Percentiles rank a stretch among this genome's conserved stretches.
phyloP scores from a whole-genome alignment of 2,797 vertebrate species.

The Pipistrellus pygmaeus region DNA sequence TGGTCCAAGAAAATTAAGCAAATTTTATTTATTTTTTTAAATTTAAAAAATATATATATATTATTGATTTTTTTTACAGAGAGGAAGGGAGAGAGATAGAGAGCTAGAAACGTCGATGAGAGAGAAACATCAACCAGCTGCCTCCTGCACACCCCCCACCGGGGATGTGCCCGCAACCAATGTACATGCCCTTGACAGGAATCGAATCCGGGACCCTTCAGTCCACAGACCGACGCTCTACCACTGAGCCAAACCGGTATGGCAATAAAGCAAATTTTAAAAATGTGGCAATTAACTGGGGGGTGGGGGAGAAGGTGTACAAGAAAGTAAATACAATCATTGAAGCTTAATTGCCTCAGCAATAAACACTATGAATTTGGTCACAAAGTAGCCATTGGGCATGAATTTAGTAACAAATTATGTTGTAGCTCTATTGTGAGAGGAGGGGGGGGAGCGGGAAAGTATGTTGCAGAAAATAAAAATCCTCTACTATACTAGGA shows the following conservation, averaged over 20 bases:
- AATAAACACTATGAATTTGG: slow-evolving; percentile 52
- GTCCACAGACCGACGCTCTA: too few species aligned
- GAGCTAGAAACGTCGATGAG: too few species aligned
- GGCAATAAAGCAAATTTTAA: slow-evolving; percentile 69
- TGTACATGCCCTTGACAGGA: too few species aligned
- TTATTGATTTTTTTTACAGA: too few species aligned
- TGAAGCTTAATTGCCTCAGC: slow-evolving; percentile 51
- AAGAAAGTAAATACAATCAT: slow-evolving; percentile 60
- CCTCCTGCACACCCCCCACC: too few species aligned
- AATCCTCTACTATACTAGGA: slow-evolving; percentile 24
- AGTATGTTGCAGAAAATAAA: slow-evolving; percentile 13
- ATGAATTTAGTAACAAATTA: slow-evolving; percentile 56
- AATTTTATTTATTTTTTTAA: too few species aligned
- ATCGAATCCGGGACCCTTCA: too few species aligned
- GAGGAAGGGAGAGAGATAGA: too few species aligned
- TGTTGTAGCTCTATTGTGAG: not conserved
- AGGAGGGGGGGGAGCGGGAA: not conserved
- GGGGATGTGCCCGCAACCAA: too few species aligned
- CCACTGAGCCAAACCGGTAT: too few species aligned
- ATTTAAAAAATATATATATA: too few species aligned
- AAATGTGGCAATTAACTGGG: slow-evolving; percentile 51
- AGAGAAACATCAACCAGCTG: too few species aligned
- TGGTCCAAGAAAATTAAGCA: slow-evolving; percentile 70
- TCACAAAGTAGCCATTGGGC: slow-evolving; percentile 60
- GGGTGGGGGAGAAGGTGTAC: not conserved